phyloP scores from a whole-genome alignment of 1,140 invertebrate genomes.

The Heliothis virescens region DNA sequence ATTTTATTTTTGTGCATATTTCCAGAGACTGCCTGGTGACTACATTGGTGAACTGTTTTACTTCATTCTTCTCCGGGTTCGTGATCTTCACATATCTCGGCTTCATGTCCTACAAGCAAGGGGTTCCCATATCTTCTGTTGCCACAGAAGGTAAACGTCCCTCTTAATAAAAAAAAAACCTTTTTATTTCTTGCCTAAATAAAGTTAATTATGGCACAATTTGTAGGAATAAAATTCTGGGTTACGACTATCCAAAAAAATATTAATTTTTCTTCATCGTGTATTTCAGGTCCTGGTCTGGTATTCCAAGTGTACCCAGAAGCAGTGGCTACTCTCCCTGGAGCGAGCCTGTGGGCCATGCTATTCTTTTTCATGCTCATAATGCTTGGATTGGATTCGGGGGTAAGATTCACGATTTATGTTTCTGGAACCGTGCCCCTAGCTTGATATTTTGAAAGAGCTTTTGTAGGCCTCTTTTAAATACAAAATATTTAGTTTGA shows the following conservation, averaged over 20 bases:
- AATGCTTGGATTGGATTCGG: constrained; percentile 93
- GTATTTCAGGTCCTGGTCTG: constrained; percentile 92
- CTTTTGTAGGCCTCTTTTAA: too few relatives aligned
- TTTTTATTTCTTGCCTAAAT: constrained; percentile 26
- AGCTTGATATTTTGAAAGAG: not conserved
- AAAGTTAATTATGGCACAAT: too few relatives aligned
- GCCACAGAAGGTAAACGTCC: constrained; percentile 91
- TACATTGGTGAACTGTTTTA: constrained; percentile 96
- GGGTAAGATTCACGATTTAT: constrained; percentile 73
- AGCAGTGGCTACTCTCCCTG: constrained; percentile 94
- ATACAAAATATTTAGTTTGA: not conserved
- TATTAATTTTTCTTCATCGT: not conserved
- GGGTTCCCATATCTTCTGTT: constrained; percentile 93
- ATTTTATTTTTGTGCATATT: constrained; percentile 43
- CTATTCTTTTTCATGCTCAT: constrained; percentile 98
- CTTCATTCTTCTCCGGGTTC: constrained; percentile 97
- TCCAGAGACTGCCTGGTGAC: constrained; percentile 97
- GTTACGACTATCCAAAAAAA: too few relatives aligned
- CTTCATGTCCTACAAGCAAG: constrained; percentile 95
- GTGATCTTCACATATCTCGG: constrained; percentile 98
- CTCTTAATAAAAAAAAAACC: not conserved
- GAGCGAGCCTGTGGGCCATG: constrained; percentile 96
- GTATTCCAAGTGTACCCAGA: constrained; percentile 97
- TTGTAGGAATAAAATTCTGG: too few relatives aligned
- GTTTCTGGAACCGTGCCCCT: not conserved